These are phyloP conservation scores for Pteromalus puparum DNA, from an alignment of 1,140 invertebrate species.

Conservation along the genomic window DNA sequence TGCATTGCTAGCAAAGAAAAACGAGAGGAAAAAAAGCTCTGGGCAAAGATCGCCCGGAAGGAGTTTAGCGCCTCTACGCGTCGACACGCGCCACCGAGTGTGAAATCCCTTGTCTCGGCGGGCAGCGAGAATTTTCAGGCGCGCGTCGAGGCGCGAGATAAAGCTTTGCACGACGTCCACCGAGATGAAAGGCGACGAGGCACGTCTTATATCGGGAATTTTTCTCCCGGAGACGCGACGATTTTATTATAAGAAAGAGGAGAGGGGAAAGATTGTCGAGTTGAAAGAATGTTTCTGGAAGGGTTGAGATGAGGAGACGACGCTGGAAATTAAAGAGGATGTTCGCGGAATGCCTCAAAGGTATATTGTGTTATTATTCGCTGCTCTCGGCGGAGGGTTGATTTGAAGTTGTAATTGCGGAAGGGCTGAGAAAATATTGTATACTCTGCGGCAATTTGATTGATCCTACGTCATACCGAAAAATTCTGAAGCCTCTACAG, in stretches of 20 bases:
- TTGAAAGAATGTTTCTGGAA: background rate
- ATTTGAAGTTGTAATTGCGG: too few species aligned
- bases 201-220: constrained; percentile 16
- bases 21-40: background rate
- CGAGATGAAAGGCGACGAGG: background rate
- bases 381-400: too few species aligned
- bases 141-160: background rate
- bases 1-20: background rate
- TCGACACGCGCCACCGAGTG: constrained; percentile 24
- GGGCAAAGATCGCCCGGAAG: constrained; percentile 25
- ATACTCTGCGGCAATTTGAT: too few species aligned
- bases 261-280: background rate
- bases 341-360: background rate
- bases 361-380: background rate
- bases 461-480: too few species aligned
- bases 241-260: constrained; percentile 14
- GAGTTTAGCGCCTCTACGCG: background rate
- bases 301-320: background rate
- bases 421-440: too few species aligned
- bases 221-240: background rate
- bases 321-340: background rate
- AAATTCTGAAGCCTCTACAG: too few species aligned
- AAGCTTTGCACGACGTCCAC: background rate
- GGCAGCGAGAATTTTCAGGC: background rate
- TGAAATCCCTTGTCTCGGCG: constrained; percentile 32